Evolutionary conservation across 1,140 invertebrate species (phyloP).

Genomic region (Conopomorpha cramerella): DNA sequence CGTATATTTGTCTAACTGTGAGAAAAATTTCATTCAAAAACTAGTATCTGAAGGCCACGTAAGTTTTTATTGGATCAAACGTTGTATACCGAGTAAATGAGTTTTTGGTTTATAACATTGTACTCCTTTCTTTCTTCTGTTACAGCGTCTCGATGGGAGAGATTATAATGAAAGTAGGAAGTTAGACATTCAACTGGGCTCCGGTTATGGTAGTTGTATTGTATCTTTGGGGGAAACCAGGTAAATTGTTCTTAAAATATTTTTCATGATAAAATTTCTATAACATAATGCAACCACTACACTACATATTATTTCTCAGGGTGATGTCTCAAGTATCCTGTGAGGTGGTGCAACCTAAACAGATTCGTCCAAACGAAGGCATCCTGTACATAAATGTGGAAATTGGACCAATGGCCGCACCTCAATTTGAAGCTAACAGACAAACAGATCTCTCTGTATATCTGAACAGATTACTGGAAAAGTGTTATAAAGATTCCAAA

Average conservation of each 20-base stretch:
- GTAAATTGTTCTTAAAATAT: too few species aligned
- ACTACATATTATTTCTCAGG: too few species aligned
- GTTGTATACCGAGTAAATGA: too few species aligned
- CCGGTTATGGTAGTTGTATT: constrained; percentile 69
- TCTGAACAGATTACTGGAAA: constrained; percentile 83
- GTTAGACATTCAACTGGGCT: constrained; percentile 79
- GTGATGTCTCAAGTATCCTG: constrained; percentile 86
- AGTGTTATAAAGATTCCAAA: constrained; percentile 86
- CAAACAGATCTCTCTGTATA: constrained; percentile 75
- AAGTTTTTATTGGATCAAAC: too few species aligned
- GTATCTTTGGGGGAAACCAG: constrained; percentile 49
- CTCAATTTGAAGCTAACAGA: constrained; percentile 76
- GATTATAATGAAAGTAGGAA: constrained; percentile 76
- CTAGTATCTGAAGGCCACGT: constrained; percentile 65
- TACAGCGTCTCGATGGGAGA: constrained; percentile 84
- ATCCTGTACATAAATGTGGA: constrained; percentile 86
- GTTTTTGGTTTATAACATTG: too few species aligned
- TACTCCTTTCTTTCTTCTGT: too few species aligned
- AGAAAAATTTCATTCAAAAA: constrained; percentile 69
- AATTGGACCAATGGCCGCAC: constrained; percentile 80
- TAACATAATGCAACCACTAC: too few species aligned
- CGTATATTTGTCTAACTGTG: constrained; percentile 65
- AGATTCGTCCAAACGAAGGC: constrained; percentile 86
- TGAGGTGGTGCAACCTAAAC: constrained; percentile 82
- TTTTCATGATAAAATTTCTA: too few species aligned